Conservation (phyloP, 2,113 vertebrate genomes). For the Tragelaphus strepsiceros region DNA sequence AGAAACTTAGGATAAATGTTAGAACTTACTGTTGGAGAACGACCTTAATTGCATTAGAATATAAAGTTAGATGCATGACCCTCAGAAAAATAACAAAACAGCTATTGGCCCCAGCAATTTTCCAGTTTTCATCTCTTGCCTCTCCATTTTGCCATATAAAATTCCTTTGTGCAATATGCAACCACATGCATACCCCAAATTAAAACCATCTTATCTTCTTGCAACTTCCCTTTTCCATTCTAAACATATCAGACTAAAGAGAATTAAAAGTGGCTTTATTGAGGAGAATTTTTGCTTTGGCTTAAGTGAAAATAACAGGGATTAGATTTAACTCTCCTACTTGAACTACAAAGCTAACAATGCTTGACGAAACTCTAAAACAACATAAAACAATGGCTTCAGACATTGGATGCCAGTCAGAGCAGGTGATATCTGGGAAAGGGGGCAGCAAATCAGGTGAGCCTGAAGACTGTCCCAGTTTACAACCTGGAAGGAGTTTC, state of each 20-base stretch:
- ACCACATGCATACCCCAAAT: neutral
- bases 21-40: neutral
- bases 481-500: neutral
- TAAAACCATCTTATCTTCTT: neutral
- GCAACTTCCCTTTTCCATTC: neutral
- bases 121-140: neutral
- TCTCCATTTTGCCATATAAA: neutral
- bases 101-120: neutral
- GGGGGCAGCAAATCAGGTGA: neutral
- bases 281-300: conserved; percentile 5
- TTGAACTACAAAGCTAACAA: neutral
- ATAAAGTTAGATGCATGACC: neutral
- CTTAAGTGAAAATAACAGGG: neutral
- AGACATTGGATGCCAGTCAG: neutral
- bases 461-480: no score
- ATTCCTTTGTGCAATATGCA: neutral
- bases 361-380: neutral
- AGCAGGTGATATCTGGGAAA: neutral
- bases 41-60: neutral
- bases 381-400: neutral
- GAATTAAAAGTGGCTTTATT: neutral
- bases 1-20: conserved; percentile 19
- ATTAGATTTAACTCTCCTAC: neutral
- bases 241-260: neutral
- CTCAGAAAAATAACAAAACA: neutral